Evolutionary conservation across 1,140 invertebrate species (phyloP).

Genomic region (Leptinotarsa defecta): DNA sequence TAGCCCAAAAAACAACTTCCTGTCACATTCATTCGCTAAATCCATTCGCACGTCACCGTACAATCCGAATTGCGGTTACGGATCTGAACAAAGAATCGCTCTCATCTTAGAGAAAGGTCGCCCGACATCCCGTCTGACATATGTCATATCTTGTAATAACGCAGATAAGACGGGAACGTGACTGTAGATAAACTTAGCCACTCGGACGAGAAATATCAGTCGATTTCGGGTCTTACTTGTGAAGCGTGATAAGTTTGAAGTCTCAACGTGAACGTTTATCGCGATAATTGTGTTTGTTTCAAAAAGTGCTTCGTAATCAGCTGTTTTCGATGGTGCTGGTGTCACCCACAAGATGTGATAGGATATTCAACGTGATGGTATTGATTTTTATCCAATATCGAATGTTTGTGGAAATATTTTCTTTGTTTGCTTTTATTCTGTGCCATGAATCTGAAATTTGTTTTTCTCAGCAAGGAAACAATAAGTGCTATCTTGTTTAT

Average conservation of each 20-base stretch:
- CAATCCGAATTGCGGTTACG: background rate
- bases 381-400: background rate
- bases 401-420: background rate
- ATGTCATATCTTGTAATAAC: conserved; percentile 2
- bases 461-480: background rate
- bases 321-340: conserved; percentile 20
- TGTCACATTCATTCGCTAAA: too few relatives aligned
- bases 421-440: background rate
- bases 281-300: conserved; percentile 1
- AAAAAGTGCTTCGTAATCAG: background rate
- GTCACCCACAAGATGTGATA: conserved; percentile 10
- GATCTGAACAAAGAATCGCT: background rate
- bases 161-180: background rate
- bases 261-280: background rate
- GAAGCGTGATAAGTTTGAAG: background rate
- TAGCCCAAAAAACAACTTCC: too few relatives aligned
- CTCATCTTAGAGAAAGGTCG: background rate
- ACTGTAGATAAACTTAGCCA: conserved; percentile 9
- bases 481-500: background rate
- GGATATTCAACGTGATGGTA: conserved; percentile 20
- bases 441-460: background rate
- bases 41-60: too few relatives aligned
- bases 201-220: background rate
- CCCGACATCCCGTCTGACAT: conserved; percentile 4
- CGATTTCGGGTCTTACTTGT: background rate